Conservation (phyloP, 1,140 invertebrate species). For the Papilio aristodemus region DNA sequence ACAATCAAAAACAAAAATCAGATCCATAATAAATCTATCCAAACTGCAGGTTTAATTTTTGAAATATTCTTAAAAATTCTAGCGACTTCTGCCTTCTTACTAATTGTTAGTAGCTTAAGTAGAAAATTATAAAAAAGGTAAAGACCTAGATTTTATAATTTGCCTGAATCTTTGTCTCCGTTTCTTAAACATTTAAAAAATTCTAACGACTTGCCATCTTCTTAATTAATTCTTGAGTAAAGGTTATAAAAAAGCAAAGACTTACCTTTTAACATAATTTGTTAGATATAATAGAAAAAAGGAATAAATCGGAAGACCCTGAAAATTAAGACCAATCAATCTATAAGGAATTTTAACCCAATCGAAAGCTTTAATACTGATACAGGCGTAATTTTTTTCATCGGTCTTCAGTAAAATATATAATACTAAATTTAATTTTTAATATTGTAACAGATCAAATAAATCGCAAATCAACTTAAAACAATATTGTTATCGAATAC, state of each 20-base stretch:
- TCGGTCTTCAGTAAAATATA: background rate
- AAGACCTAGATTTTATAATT: background rate
- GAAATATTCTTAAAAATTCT: background rate
- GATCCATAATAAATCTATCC: too few species aligned
- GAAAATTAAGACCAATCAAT: background rate
- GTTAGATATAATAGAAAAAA: background rate
- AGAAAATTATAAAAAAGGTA: background rate
- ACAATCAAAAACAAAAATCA: too few species aligned
- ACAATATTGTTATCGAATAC: constrained; percentile 1
- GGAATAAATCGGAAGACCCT: background rate
- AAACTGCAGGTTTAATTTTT: too few species aligned
- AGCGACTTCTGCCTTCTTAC: background rate
- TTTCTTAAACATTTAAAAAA: constrained; percentile 6
- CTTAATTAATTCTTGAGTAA: too few species aligned
- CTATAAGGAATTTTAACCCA: background rate
- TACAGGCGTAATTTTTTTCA: too few species aligned
- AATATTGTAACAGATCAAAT: background rate
- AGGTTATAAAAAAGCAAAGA: background rate
- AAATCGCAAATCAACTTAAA: background rate
- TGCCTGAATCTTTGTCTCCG: background rate
- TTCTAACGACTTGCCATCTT: background rate
- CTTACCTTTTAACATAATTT: background rate
- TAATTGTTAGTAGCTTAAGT: background rate
- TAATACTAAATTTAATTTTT: background rate
- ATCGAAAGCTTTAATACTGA: too few species aligned